Conservation (phyloP, 2,888 invertebrate genomes). For the Erannis defoliaria region DNA sequence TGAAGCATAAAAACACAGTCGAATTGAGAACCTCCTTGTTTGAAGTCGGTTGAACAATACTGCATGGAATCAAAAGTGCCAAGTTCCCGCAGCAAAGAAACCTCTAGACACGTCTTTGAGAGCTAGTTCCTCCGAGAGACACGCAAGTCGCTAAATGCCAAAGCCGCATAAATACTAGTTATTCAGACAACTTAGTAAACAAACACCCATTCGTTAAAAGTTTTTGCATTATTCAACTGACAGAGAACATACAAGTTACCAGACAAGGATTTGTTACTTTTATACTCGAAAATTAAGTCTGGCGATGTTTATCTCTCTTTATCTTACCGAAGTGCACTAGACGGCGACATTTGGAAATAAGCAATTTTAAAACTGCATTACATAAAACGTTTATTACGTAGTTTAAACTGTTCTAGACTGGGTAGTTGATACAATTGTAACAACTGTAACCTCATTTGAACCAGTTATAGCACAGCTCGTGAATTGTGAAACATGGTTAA, state of each 20-base stretch:
- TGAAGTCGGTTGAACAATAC: too few species aligned
- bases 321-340: conserved; percentile 11
- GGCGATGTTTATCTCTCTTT: conserved; percentile 30
- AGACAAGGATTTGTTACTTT: conserved; percentile 50
- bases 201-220: conserved; percentile 65
- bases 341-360: conserved; percentile 10
- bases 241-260: conserved; percentile 37
- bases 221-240: conserved; percentile 64
- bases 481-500: background rate
- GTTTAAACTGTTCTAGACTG: conserved; percentile 3
- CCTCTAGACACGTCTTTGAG: conserved; percentile 12
- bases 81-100: conserved; percentile 14
- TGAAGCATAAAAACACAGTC: too few species aligned
- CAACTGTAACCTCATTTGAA: conserved; percentile 5
- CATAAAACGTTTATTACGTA: conserved; percentile 13
- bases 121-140: too few species aligned
- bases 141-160: conserved; percentile 16
- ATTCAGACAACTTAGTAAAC: conserved; percentile 52
- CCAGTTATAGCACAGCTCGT: background rate
- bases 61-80: background rate
- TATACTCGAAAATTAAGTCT: conserved; percentile 16
- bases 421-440: background rate
- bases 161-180: conserved; percentile 51
- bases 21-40: too few species aligned
- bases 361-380: conserved; percentile 9